Evolutionary conservation across 2,888 invertebrate genomes (phyloP), one percentile per base, ranked within the genome.

Genomic region (Galeopsomyia nigrocyanea): DNA sequence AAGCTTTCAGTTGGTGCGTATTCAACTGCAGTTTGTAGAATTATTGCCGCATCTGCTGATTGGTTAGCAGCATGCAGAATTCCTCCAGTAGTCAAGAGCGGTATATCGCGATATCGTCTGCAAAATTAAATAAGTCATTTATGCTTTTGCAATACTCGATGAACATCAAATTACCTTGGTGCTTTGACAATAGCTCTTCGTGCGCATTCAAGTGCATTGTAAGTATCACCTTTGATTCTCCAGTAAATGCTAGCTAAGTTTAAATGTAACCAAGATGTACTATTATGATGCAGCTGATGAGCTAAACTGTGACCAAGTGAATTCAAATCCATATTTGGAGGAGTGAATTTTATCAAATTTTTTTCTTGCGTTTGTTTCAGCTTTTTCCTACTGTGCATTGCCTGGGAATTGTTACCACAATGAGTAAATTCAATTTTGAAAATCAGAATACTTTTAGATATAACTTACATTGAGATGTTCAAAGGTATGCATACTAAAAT

Each of bases 211-310:
- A 95, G 86, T n/a, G 94, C 94, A 79, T 92, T 91, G n/a, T 90
- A 89, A 1, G 93, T 91, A 81, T 93, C 90, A 16, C 94, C 95
- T 80, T 90, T 89, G 0, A 92, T 90, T 77, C 94, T 88, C 95
- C 95, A 95, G 86, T 91, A 95, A 77, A 94, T 88, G 1, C 94
- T 90, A 47, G 93, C 95, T 86, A 94, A 89, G 83, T 94, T 94
- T 80, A 94, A 92, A 82, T 94, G 90, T 47, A 94, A 85, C 95
- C 95, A 95, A 0, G 93, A 94, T 0, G 92, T 91, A 67, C 87
- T 89, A 83, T 94, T 94, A 82, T 89, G 88, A 76, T 87, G 86
- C 10, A 95, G 87, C 9, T 90, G 90, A 71, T 89, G 87, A 17
- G 91, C 88, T 62, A 94, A 87, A 84, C 91, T 90, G 81, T 91